Evolutionary conservation across 2,888 invertebrate genomes (phyloP), one percentile per base, ranked within the genome.

Genomic region (Lasioglossum leucozonium): DNA sequence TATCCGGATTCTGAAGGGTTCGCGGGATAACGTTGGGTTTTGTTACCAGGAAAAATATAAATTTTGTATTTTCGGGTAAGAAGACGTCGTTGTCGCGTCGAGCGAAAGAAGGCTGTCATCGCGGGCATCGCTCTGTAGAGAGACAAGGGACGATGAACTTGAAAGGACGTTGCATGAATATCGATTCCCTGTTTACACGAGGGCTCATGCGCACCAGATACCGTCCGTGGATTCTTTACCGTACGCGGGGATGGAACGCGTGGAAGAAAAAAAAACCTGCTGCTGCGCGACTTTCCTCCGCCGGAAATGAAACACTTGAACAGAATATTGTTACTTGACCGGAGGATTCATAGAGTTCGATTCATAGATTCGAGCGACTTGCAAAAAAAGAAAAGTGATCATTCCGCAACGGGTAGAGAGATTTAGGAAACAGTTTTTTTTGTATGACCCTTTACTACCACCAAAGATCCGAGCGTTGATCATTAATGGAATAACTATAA

Each of bases 401-500:
- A 16, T 30, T 4, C 26, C 58, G 16, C 1, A 16, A 30, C 13
- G 30, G 30, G 1, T 30, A 62, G 6, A n/a, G n/a, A n/a, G n/a
- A 18, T 62, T 62, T 30, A 11, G 55, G n/a, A 11, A 55, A 55
- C 1, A 55, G 4, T 13, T 55, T n/a, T n/a, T n/a, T n/a, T n/a
- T 94, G 93, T 94, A 51, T 71, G 92, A 86, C 91, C 86, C 79
- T 13, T 76, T 86, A 92, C 92, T 90, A 79, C 88, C 93, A 79
- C 76, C 82, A 83, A 86, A 40, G 73, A n/a, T 72, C 34, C 79
- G 6, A 71, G 30, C 6, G 0, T 8, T 0, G 5, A 67, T 72
- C 13, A 76, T 81, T 87, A 87, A 88, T 82, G 91, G 89, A 92
- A 93, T 93, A 94, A 93, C 92, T 89, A 34, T 42, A 22, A 76